Percentiles rank a stretch among this genome's conserved stretches.
Evolutionary conservation across 2,113 vertebrate genomes (phyloP).

Genomic region (Neolamprologus caudopunctatus): DNA sequence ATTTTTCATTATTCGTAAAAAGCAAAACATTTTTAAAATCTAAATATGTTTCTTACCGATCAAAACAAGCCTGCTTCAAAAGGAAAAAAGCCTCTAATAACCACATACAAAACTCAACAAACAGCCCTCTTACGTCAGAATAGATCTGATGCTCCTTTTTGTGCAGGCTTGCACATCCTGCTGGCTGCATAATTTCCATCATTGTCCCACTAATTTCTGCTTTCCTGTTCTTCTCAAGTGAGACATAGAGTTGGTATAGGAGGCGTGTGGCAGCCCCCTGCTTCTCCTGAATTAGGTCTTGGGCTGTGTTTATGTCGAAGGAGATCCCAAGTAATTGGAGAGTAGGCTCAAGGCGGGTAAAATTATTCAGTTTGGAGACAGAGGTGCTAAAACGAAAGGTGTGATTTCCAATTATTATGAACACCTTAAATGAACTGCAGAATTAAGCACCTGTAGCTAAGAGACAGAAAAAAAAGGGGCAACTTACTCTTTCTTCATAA

Average conservation of each 20-base stretch:
- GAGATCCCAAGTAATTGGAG: slow-evolving; percentile 80
- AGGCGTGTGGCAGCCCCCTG: slow-evolving; percentile 79
- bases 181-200: slow-evolving; percentile 72
- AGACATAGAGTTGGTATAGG: slow-evolving; percentile 83
- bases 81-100: neutral
- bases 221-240: slow-evolving; percentile 81
- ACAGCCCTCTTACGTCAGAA: slow-evolving; percentile 67
- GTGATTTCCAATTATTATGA: neutral
- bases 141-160: slow-evolving; percentile 70
- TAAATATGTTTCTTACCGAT: neutral
- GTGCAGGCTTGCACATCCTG: slow-evolving; percentile 54
- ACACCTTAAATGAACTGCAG: neutral
- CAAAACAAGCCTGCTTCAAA: neutral
- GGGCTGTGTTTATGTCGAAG: slow-evolving; percentile 77
- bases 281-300: slow-evolving; percentile 80
- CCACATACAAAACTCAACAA: neutral
- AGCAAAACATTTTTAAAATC: neutral
- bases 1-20: neutral
- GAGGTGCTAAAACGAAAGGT: slow-evolving; percentile 61
- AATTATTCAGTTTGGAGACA: slow-evolving; percentile 83
- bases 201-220: slow-evolving; percentile 63
- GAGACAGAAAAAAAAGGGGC: neutral
- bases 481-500: slow-evolving; percentile 85
- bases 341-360: slow-evolving; percentile 82
- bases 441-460: neutral